phyloP scores from a whole-genome alignment of 2,888 invertebrate species.

The Acanthosoma haemorrhoidale region DNA sequence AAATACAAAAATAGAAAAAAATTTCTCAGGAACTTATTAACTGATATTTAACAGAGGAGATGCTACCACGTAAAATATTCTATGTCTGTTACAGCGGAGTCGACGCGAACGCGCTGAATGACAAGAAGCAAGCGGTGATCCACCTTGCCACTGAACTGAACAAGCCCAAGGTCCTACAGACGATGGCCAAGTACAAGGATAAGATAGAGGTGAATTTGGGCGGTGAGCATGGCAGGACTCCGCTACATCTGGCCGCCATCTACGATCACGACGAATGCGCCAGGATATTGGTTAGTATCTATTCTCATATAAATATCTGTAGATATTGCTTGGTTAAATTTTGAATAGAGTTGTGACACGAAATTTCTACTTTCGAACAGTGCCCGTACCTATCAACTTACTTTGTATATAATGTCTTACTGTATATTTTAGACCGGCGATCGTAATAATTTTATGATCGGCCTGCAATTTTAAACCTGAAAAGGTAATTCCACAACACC shows the following conservation, averaged over 20 bases:
- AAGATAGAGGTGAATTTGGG: slow-evolving; percentile 68
- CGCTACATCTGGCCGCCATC: slow-evolving; percentile 77
- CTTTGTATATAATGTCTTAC: too few relatives aligned
- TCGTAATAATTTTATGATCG: too few relatives aligned
- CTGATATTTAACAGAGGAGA: too few relatives aligned
- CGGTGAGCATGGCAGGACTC: slow-evolving; percentile 73
- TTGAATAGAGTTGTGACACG: too few relatives aligned
- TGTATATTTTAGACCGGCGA: too few relatives aligned
- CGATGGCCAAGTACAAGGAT: slow-evolving; percentile 62
- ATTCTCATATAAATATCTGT: not conserved
- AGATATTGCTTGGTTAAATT: too few relatives aligned
- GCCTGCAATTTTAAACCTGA: too few relatives aligned
- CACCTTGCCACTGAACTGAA: slow-evolving; percentile 75
- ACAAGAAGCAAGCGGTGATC: slow-evolving; percentile 70
- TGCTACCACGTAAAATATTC: not conserved
- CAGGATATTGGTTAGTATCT: slow-evolving; percentile 62
- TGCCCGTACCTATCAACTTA: too few relatives aligned
- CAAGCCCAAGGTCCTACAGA: slow-evolving; percentile 62
- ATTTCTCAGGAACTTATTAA: too few relatives aligned
- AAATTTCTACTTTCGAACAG: too few relatives aligned
- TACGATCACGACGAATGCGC: slow-evolving; percentile 79
- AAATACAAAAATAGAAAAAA: too few relatives aligned
- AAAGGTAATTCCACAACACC: too few relatives aligned
- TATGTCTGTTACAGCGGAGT: slow-evolving; percentile 49
- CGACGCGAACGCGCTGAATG: slow-evolving; percentile 63